phyloP scores from a whole-genome alignment of 1,140 invertebrate species.

The Caenorhabditis latens region DNA sequence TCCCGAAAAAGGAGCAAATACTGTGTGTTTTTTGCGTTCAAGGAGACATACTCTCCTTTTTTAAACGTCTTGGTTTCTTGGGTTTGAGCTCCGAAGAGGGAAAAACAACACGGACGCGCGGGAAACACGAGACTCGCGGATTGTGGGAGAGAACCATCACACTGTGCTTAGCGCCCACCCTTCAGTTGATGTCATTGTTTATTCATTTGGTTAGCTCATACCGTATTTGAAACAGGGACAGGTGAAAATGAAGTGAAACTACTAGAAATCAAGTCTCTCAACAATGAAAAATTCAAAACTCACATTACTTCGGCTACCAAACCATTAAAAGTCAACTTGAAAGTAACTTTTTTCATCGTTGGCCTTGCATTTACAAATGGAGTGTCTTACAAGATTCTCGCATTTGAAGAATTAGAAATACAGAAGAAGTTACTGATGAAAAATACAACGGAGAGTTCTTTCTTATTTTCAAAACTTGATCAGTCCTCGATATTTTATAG shows the following conservation, averaged over 20 bases:
- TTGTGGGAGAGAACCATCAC: background rate
- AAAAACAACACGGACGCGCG: conserved; percentile 43
- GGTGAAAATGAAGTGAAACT: background rate
- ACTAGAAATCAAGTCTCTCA: background rate
- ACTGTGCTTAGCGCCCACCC: background rate
- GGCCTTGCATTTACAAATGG: too few relatives aligned
- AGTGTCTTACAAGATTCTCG: too few relatives aligned
- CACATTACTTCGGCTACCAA: too few relatives aligned
- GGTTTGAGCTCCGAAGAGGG: background rate
- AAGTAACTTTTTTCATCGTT: too few relatives aligned
- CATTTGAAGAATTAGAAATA: too few relatives aligned
- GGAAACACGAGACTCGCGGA: conserved; percentile 42
- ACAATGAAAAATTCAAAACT: too few relatives aligned
- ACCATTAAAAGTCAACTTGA: too few relatives aligned
- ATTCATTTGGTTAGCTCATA: conserved; percentile 33
- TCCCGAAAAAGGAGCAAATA: conserved; percentile 40
- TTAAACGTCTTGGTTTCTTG: conserved; percentile 33
- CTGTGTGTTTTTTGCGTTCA: conserved; percentile 16
- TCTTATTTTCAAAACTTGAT: too few relatives aligned
- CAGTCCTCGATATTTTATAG: too few relatives aligned
- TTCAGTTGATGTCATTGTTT: conserved; percentile 46
- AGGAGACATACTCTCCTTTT: conserved; percentile 25
- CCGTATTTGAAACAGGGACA: background rate
- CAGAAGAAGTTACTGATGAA: too few relatives aligned
- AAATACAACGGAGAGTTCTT: too few relatives aligned